Evolutionary conservation across 2,888 invertebrate genomes (phyloP), one percentile per base, ranked within the genome.

Genomic region (Papilio elwesi): DNA sequence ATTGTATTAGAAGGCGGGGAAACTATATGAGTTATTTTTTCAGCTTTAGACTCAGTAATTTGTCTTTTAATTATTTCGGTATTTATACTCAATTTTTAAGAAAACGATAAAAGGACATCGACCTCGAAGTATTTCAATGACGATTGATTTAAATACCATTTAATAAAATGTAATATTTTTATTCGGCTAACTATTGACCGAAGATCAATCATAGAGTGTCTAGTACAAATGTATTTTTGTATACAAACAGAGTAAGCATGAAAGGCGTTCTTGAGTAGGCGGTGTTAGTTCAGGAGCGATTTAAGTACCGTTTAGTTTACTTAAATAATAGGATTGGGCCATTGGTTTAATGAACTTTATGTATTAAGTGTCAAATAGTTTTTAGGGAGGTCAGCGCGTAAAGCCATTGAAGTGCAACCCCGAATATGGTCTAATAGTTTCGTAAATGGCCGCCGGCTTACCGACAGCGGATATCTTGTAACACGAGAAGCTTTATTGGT

Each of bases 351-450:
- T 93, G 91, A 91, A 90, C 92, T 90, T 91, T 87, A 87, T 85
- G 83, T 85, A 85, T 82, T 82, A 82, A 80, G 83, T 88, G 90
- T 90, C 89, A 90, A 90, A 87, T 83, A 84, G 87, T 78, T 82
- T 88, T 90, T 88, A 83, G 84, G 84, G 85, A 87, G 92, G 91
- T 87, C 87, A 90, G 86, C 85, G 88, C 86, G 85, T 87, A 91
- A 93, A 93, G 90, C 93, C 93, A 80, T 84, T 78, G 81, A 93
- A 93, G 88, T 93, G 93, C 91, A 84, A 85, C 88, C 89, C 90
- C 90, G 88, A 90, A 91, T 89, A 90, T 88, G 82, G 85, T 87
- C 87, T 87, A 88, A 87, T 91, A 90, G 90, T 85, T 90, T 84
- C 80, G 83, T 86, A 87, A 84, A 90, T 89, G 87, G 88, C 86